A percentile compares a stretch with the other conserved stretches of the same genome.
These are phyloP conservation scores for Mastigias papua DNA, from an alignment of 30 jellyfish, hydroid and myxozoan species.

Conservation along the genomic window DNA sequence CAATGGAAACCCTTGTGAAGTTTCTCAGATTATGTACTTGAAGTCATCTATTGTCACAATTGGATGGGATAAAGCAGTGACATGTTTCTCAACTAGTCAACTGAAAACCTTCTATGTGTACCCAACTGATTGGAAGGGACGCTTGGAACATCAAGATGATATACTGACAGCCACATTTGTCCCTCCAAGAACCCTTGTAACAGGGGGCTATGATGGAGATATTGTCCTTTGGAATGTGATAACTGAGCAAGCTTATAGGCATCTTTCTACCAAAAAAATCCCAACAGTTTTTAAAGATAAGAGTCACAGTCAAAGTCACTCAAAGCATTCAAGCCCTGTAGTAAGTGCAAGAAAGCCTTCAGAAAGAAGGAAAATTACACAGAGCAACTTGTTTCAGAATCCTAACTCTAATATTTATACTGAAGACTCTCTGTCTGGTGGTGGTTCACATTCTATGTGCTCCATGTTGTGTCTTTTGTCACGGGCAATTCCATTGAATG, in stretches of 20 bases:
- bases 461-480: constrained; percentile 48
- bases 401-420: not conserved
- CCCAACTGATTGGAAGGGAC: constrained; percentile 90
- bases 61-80: constrained; percentile 84
- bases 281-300: constrained; percentile 27
- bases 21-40: constrained; percentile 71
- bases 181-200: constrained; percentile 85
- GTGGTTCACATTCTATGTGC: constrained; percentile 54
- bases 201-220: constrained; percentile 94
- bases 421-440: constrained; percentile 41
- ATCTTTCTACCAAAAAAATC: constrained; percentile 56
- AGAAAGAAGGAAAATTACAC: not conserved
- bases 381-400: not conserved
- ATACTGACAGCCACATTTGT: constrained; percentile 75
- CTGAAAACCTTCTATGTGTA: constrained; percentile 70
- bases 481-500: constrained; percentile 51
- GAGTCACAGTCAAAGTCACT: not conserved
- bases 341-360: constrained; percentile 24
- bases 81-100: constrained; percentile 73
- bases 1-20: constrained; percentile 91
- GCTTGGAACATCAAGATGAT: constrained; percentile 90
- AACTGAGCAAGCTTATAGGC: constrained; percentile 80
- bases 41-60: constrained; percentile 76
- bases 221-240: constrained; percentile 89
- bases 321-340: constrained; percentile 13